Evolutionary conservation across 2,797 vertebrate genomes (phyloP).

Genomic region (Sebastes cheni): DNA sequence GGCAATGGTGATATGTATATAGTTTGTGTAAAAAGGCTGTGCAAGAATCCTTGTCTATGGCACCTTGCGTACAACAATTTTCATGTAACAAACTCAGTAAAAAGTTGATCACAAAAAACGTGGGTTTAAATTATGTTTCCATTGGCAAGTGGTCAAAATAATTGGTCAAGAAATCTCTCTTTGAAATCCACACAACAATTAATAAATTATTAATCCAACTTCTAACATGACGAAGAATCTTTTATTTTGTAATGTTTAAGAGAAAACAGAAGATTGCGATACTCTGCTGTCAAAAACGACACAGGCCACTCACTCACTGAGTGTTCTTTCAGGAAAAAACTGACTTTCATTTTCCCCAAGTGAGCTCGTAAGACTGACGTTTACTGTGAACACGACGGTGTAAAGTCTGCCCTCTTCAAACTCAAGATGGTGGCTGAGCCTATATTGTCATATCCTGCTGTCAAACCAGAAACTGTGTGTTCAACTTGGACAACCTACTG

Average conservation of each 20-base stretch:
- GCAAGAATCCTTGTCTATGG: neutral
- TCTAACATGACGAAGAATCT: neutral
- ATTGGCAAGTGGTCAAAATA: neutral
- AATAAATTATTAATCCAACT: neutral
- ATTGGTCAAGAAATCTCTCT: neutral
- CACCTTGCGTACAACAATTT: neutral
- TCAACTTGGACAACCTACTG: conserved; percentile 52
- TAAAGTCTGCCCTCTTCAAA: conserved; percentile 53
- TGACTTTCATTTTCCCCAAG: conserved; percentile 47
- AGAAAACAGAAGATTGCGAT: conserved; percentile 15
- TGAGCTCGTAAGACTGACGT: conserved; percentile 68
- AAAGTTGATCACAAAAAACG: neutral
- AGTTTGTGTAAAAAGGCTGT: neutral
- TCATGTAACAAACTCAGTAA: neutral
- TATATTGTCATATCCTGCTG: conserved; percentile 58
- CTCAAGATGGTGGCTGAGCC: conserved; percentile 41
- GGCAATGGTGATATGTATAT: neutral
- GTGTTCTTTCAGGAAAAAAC: conserved; percentile 13
- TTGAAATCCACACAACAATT: neutral
- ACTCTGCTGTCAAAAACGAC: conserved; percentile 39
- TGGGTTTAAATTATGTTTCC: neutral
- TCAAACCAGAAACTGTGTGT: conserved; percentile 56
- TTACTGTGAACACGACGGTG: conserved; percentile 66
- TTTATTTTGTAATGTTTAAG: neutral
- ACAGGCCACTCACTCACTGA: conserved; percentile 28